Evolutionary conservation across 2,888 invertebrate genomes (phyloP).

Genomic region (Diarsia brunnea): DNA sequence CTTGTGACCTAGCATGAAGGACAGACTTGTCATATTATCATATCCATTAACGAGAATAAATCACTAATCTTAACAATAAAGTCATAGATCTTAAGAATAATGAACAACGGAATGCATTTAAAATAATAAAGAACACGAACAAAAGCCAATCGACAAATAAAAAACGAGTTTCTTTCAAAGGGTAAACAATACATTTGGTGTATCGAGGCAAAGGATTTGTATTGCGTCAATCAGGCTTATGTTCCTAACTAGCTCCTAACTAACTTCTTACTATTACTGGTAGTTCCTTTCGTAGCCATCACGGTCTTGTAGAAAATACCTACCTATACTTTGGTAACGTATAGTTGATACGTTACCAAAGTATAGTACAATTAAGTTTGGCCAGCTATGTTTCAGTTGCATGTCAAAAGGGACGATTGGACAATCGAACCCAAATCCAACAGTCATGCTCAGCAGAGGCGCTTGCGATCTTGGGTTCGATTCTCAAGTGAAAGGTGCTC

Average conservation of each 20-base stretch:
- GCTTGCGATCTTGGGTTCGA: too few relatives aligned
- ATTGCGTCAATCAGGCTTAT: conserved; percentile 47
- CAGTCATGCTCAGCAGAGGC: too few relatives aligned
- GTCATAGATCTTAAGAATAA: conserved; percentile 18
- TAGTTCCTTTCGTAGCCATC: conserved; percentile 10
- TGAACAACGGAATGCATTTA: neutral
- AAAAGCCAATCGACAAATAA: conserved; percentile 20
- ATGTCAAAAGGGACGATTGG: too few relatives aligned
- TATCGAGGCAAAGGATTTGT: conserved; percentile 46
- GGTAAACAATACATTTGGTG: conserved; percentile 18
- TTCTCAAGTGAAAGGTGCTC: neutral
- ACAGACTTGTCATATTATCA: too few relatives aligned
- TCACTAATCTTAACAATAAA: too few relatives aligned
- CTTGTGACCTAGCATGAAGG: too few relatives aligned
- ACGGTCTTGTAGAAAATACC: neutral
- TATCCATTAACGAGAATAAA: too few relatives aligned
- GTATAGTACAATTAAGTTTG: too few relatives aligned
- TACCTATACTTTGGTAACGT: too few relatives aligned
- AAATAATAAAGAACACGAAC: conserved; percentile 24
- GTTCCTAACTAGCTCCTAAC: conserved; percentile 29
- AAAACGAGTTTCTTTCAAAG: conserved; percentile 22
- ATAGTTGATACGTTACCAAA: too few relatives aligned
- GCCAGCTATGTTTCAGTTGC: too few relatives aligned
- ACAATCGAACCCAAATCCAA: too few relatives aligned
- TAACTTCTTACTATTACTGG: conserved; percentile 19